Evolutionary conservation across 2,113 vertebrate genomes (phyloP).

Genomic region (Sylvia atricapilla): DNA sequence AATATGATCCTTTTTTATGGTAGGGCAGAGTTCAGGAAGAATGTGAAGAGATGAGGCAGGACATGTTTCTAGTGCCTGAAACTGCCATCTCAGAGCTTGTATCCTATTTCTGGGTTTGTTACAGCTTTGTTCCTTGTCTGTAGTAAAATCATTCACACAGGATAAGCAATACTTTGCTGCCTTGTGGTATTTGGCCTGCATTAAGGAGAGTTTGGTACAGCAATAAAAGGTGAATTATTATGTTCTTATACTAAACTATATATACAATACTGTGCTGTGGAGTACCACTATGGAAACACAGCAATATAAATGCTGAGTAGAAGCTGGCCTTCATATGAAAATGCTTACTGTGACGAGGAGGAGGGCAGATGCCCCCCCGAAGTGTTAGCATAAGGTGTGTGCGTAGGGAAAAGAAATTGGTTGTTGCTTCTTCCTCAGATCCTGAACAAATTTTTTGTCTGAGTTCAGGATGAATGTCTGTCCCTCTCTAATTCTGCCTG

Average conservation of each 20-base stretch:
- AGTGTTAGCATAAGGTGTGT: background rate
- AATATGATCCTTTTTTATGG: background rate
- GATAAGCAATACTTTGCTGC: background rate
- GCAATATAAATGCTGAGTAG: background rate
- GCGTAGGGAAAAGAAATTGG: background rate
- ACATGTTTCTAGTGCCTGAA: background rate
- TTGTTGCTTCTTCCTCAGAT: background rate
- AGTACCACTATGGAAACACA: background rate
- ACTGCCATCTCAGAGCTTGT: background rate
- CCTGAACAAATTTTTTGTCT: background rate
- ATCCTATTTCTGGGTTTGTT: background rate
- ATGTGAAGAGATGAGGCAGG: background rate
- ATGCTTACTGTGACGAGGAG: background rate
- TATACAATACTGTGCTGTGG: accelerated
- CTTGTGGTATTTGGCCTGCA: background rate
- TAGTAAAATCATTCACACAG: background rate
- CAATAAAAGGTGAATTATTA: background rate
- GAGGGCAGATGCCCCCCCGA: background rate
- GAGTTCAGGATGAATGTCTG: background rate
- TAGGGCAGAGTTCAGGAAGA: background rate
- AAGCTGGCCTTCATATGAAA: background rate
- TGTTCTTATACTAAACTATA: background rate
- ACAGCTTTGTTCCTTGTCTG: background rate
- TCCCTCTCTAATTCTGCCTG: background rate
- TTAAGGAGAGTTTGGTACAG: background rate